A percentile compares a stretch with the other conserved stretches of the same genome.
These are phyloP conservation scores for Sebastes fasciatus DNA, from an alignment of 2,113 vertebrate genomes.

Conservation along the genomic window DNA sequence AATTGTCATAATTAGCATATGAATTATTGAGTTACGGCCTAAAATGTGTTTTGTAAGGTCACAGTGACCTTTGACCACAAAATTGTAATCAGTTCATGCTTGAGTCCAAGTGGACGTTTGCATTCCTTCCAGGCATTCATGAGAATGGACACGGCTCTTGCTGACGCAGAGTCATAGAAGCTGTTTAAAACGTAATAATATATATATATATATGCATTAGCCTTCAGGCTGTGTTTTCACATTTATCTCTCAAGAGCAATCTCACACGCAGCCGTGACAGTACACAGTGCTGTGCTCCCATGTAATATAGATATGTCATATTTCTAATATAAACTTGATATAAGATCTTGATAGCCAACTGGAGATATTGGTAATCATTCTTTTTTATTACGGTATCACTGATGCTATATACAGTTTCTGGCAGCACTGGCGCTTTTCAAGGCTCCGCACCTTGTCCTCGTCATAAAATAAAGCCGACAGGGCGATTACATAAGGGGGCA, in stretches of 20 bases:
- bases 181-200: background rate
- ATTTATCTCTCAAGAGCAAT: background rate
- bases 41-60: too few relatives aligned
- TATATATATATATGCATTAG: background rate
- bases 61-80: too few relatives aligned
- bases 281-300: background rate
- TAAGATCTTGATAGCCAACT: conserved; percentile 20
- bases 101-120: too few relatives aligned
- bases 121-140: too few relatives aligned
- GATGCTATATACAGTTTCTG: conserved; percentile 49
- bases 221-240: background rate
- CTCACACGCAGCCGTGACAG: conserved; percentile 12
- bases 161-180: too few relatives aligned
- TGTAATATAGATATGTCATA: conserved; percentile 49
- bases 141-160: too few relatives aligned
- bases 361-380: conserved; percentile 49
- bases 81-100: too few relatives aligned
- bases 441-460: conserved; percentile 37
- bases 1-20: too few relatives aligned
- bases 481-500: conserved; percentile 42
- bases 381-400: conserved; percentile 32
- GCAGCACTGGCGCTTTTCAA: conserved; percentile 29
- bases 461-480: conserved; percentile 46
- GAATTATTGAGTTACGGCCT: too few relatives aligned
- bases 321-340: conserved; percentile 40